These are phyloP conservation scores for Chrysemys picta DNA, from an alignment of 2,113 vertebrate species.

Conservation along the genomic window DNA sequence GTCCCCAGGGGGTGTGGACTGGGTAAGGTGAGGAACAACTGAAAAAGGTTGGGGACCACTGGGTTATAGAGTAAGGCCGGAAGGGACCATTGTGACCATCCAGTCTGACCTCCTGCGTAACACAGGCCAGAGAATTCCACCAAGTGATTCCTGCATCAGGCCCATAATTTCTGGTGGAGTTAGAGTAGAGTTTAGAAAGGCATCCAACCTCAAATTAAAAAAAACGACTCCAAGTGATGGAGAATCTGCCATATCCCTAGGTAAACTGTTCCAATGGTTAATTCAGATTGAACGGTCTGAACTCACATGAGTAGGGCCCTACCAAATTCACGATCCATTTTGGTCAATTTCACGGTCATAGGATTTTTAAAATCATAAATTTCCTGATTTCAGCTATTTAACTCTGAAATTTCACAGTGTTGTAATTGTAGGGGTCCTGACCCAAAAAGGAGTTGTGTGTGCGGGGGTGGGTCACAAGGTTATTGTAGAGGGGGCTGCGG, in stretches of 20 bases:
- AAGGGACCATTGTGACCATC: not conserved
- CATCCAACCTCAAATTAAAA: not conserved
- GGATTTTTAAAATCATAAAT: too few relatives aligned
- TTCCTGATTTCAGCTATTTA: too few relatives aligned
- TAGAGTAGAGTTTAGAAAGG: not conserved
- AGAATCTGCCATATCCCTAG: conserved; percentile 6
- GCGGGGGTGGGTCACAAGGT: too few relatives aligned
- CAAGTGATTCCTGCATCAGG: not conserved
- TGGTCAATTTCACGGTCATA: too few relatives aligned
- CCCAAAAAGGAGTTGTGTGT: too few relatives aligned
- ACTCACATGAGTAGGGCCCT: not conserved
- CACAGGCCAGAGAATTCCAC: not conserved
- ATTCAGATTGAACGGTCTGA: conserved; percentile 25
- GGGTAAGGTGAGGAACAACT: too few relatives aligned
- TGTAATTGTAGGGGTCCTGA: too few relatives aligned
- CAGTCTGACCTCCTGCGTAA: not conserved
- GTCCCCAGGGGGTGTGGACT: too few relatives aligned
- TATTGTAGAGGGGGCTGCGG: too few relatives aligned
- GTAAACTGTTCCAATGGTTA: conserved; percentile 5
- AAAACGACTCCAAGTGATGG: not conserved
- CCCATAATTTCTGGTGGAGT: not conserved
- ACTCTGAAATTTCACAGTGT: too few relatives aligned
- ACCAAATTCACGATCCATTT: too few relatives aligned
- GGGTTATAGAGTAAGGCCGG: not conserved
- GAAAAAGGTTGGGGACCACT: not conserved